Conservation (phyloP, 2,797 vertebrate species). For the Premnoplex brunnescens region DNA sequence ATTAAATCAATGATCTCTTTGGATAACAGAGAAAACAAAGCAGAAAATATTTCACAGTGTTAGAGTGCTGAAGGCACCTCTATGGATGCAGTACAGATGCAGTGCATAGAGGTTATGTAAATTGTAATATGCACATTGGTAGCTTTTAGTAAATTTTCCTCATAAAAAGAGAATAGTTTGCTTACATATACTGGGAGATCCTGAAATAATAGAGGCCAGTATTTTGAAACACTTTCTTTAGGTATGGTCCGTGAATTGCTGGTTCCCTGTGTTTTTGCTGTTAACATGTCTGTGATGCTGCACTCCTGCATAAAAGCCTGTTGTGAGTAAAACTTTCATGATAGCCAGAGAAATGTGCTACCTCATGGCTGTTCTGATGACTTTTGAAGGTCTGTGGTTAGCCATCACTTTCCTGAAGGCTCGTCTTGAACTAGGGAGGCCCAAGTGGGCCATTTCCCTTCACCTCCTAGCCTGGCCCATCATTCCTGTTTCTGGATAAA, state of each 20-base stretch:
- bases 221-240: background rate
- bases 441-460: background rate
- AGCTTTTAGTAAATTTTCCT: background rate
- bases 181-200: background rate
- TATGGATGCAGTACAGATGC: background rate
- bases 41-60: background rate
- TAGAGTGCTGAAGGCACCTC: background rate
- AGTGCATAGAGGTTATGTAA: accelerated
- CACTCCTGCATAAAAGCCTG: accelerated
- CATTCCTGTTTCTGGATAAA: background rate
- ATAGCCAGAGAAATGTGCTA: background rate
- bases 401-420: background rate
- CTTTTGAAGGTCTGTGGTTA: background rate
- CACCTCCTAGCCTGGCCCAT: accelerated
- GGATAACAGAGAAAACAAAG: background rate
- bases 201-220: background rate
- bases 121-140: background rate
- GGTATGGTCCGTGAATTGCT: background rate
- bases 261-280: background rate
- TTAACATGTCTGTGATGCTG: background rate
- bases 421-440: background rate
- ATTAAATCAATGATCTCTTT: background rate
- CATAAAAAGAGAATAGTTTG: background rate
- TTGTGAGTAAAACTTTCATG: background rate
- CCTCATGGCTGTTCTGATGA: background rate